Evolutionary conservation across 2,888 invertebrate genomes (phyloP), one percentile per base, ranked within the genome.

Genomic region (Hydroisotoma schaefferi): DNA sequence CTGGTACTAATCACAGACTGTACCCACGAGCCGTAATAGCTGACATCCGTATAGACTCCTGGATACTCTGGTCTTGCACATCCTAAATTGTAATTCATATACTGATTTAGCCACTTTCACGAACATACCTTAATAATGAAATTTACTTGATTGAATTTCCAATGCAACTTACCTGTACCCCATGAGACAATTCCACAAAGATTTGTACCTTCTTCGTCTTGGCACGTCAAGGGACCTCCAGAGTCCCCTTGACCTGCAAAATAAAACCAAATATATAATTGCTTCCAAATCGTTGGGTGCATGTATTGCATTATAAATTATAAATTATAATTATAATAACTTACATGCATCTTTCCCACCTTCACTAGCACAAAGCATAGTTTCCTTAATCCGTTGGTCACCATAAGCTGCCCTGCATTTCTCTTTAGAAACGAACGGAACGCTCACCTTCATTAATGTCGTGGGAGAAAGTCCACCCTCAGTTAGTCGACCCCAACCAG

Each of bases 171-270:
- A 10, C 61, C 61, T 2, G 48, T 33, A 1, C 78, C 77, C 77
- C 77, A 78, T 57, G 76, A 76, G 4, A 77, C 77, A 51, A 78
- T 68, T 6, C 78, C 78, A 63, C 77, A 77, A 20, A 77, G 69
- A 64, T 73, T 70, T 15, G 73, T 73, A 26, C 72, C 71, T 55
- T 74, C 73, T 5, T 58, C 37, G 23, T 68, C 57, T 38, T 65
- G 67, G 63, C 77, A 77, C 12, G 74, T 73, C 20, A 78, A 59
- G 1, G 77, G 77, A 1, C 77, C 77, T 22, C 77, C 77, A 29
- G 76, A 76, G 71, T 78, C 78, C 15, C 77, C 77, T 76, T 76
- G 62, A 43, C 70, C 37, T 25, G 18, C 20, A 12, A 46, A 25
- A 12, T 25, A 6, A 46, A 22, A 40, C 5, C n/a, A 5, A 15